Evolutionary conservation across 1,140 invertebrate species (phyloP).

Genomic region (Eupeodes corollae): DNA sequence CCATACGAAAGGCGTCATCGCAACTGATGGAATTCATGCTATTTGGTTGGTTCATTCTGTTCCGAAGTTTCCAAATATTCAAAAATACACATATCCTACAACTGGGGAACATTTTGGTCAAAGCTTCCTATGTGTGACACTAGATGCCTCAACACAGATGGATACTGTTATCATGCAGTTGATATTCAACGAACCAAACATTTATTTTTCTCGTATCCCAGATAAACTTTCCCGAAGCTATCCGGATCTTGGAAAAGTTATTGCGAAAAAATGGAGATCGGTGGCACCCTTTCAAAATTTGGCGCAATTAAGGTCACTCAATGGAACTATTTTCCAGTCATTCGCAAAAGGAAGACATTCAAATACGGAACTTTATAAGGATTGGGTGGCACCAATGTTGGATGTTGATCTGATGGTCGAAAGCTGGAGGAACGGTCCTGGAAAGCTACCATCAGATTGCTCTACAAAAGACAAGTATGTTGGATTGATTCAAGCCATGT

Average conservation of each 20-base stretch:
- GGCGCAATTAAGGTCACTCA: conserved; percentile 44
- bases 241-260: conserved; percentile 49
- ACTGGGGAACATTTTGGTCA: conserved; percentile 69
- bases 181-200: conserved; percentile 62
- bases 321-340: conserved; percentile 50
- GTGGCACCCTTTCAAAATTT: conserved; percentile 50
- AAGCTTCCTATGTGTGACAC: conserved; percentile 72
- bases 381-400: conserved; percentile 63
- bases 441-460: conserved; percentile 59
- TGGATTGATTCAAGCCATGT: too few relatives aligned
- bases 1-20: conserved; percentile 75
- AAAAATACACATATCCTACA: conserved; percentile 59
- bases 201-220: conserved; percentile 52
- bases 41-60: conserved; percentile 89
- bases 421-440: conserved; percentile 77
- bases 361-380: conserved; percentile 74
- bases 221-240: conserved; percentile 36
- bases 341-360: conserved; percentile 71
- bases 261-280: conserved; percentile 48
- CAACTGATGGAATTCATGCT: conserved; percentile 56
- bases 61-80: conserved; percentile 62
- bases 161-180: conserved; percentile 61
- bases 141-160: conserved; percentile 46
- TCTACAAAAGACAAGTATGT: conserved; percentile 38
- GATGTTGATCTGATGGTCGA: conserved; percentile 63